These are phyloP conservation scores for Columba guinea DNA, from an alignment of 2,797 vertebrate species.

Conservation along the genomic window DNA sequence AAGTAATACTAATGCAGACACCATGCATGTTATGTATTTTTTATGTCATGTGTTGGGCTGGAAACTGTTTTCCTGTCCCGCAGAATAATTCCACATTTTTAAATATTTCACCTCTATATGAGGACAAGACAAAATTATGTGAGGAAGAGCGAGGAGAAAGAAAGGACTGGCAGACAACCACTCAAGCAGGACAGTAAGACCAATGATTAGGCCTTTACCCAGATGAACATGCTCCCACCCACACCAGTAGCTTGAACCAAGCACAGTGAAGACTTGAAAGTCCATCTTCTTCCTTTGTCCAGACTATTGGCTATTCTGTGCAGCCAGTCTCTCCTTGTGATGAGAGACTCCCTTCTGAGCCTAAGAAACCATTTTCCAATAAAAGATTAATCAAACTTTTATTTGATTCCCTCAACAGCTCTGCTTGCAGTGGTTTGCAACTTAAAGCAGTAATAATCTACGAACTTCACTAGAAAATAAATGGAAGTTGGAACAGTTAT, in stretches of 20 bases:
- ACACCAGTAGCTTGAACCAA: not conserved
- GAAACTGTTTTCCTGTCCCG: not conserved
- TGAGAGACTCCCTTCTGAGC: not conserved
- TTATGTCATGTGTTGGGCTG: not conserved
- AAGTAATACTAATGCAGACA: not conserved
- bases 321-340: not conserved
- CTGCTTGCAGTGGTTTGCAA: not conserved
- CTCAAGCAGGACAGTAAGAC: not conserved
- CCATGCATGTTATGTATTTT: not conserved
- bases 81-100: not conserved
- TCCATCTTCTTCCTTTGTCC: not conserved
- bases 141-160: not conserved
- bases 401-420: not conserved
- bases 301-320: not conserved
- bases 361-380: not conserved
- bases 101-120: not conserved
- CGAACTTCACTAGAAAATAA: not conserved
- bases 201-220: not conserved
- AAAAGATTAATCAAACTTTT: conserved; percentile 8
- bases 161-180: not conserved
- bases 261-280: not conserved
- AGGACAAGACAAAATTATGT: not conserved
- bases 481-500: not conserved
- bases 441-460: not conserved
- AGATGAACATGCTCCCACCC: not conserved